A percentile compares a stretch with the other conserved stretches of the same genome.
phyloP scores from a whole-genome alignment of 2,113 vertebrate genomes.

The Crotophaga sulcirostris region DNA sequence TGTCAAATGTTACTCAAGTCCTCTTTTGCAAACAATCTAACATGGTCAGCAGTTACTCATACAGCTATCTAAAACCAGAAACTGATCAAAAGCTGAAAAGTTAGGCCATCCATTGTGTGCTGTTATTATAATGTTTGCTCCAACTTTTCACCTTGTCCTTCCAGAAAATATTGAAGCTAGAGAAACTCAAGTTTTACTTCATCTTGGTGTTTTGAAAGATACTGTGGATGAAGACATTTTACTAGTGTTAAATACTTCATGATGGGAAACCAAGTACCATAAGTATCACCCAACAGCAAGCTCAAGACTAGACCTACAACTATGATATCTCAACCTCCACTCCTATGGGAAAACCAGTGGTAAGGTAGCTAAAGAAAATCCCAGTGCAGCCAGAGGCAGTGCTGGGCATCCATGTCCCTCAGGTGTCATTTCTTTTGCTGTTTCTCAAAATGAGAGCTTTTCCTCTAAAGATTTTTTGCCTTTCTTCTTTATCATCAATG shows the following conservation, averaged over 20 bases:
- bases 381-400: not conserved
- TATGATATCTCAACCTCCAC: not conserved
- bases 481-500: not conserved
- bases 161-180: not conserved
- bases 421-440: not conserved
- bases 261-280: not conserved
- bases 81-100: not conserved
- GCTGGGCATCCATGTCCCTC: not conserved
- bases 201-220: not conserved
- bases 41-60: not conserved
- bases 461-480: not conserved
- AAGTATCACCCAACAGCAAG: not conserved
- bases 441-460: not conserved
- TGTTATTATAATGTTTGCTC: not conserved
- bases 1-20: not conserved
- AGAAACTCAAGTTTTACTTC: not conserved
- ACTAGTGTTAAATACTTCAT: not conserved
- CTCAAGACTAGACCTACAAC: not conserved
- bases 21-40: not conserved
- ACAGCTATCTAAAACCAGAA: not conserved
- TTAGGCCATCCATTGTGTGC: not conserved
- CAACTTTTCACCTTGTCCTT: not conserved
- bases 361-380: not conserved
- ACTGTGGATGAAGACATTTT: not conserved
- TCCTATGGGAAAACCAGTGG: not conserved